These are phyloP conservation scores for Hydrozoanthus gracilis DNA, from an alignment of 92 coral and sea anemone species.

Conservation along the genomic window DNA sequence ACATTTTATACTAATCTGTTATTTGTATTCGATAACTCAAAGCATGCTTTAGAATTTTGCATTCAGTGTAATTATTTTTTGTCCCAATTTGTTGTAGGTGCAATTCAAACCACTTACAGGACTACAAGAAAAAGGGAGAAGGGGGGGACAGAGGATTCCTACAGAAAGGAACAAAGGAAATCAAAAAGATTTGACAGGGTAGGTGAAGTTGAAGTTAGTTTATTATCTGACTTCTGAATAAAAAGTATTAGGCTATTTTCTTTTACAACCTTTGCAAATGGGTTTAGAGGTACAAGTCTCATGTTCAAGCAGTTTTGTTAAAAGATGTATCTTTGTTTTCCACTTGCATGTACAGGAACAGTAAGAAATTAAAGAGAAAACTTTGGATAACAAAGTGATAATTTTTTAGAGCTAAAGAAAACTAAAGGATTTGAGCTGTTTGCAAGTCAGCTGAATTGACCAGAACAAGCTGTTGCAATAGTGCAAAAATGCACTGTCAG, in stretches of 20 bases:
- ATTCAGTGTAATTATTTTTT: neutral
- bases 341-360: neutral
- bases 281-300: neutral
- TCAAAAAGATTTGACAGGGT: conserved; percentile 13
- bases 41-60: too few relatives aligned
- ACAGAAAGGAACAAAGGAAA: neutral
- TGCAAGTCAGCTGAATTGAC: neutral
- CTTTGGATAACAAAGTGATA: too few relatives aligned
- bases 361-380: too few relatives aligned
- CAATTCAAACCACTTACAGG: neutral
- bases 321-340: neutral
- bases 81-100: neutral
- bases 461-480: neutral
- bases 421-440: neutral
- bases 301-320: neutral
- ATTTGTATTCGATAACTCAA: too few relatives aligned
- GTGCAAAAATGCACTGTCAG: neutral
- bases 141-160: neutral
- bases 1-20: too few relatives aligned
- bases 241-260: neutral
- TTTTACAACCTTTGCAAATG: neutral
- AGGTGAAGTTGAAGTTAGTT: neutral
- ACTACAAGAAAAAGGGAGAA: neutral
- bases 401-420: too few relatives aligned
- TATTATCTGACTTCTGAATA: neutral